Percentiles rank a stretch among this genome's conserved stretches.
phyloP scores from a whole-genome alignment of 2,888 invertebrate species.

The Halictus ligatus region DNA sequence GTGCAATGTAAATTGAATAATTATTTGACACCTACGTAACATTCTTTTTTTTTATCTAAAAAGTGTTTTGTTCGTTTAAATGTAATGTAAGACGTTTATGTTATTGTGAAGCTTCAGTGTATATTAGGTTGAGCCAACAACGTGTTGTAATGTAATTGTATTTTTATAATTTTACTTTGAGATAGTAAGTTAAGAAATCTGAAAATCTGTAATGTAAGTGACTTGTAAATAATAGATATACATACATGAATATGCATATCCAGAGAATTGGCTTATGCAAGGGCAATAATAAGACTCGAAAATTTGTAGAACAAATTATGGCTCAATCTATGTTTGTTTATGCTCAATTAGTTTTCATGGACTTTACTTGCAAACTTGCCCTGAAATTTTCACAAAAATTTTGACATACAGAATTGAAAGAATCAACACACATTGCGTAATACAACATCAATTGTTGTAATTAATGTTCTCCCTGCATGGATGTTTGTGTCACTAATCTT shows the following conservation, averaged over 20 bases:
- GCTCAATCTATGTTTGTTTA: slow-evolving; percentile 42
- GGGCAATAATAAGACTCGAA: slow-evolving; percentile 10
- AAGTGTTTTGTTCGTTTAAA: not conserved
- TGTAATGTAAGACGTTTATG: slow-evolving; percentile 30
- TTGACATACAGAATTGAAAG: not conserved
- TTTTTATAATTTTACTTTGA: slow-evolving; percentile 21
- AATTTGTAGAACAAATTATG: slow-evolving; percentile 31
- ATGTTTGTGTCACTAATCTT: slow-evolving; percentile 38
- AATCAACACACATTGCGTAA: slow-evolving; percentile 15
- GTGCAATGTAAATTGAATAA: slow-evolving; percentile 8
- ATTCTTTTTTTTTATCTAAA: not conserved
- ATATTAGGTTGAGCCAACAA: slow-evolving; percentile 36
- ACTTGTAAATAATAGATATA: slow-evolving; percentile 48
- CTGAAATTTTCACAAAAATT: not conserved
- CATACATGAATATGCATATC: slow-evolving; percentile 2
- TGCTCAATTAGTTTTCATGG: slow-evolving; percentile 12
- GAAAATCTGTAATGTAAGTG: slow-evolving; percentile 27
- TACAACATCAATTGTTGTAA: slow-evolving; percentile 38
- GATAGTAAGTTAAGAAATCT: slow-evolving; percentile 23
- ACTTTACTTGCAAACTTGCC: not conserved
- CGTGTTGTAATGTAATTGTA: slow-evolving; percentile 21
- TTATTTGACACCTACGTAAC: not conserved
- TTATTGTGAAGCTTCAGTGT: not conserved
- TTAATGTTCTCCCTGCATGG: slow-evolving; percentile 50
- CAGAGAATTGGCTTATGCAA: slow-evolving; percentile 42